phyloP scores from a whole-genome alignment of 1,140 invertebrate genomes.

The Pseudomyrmex gracilis region DNA sequence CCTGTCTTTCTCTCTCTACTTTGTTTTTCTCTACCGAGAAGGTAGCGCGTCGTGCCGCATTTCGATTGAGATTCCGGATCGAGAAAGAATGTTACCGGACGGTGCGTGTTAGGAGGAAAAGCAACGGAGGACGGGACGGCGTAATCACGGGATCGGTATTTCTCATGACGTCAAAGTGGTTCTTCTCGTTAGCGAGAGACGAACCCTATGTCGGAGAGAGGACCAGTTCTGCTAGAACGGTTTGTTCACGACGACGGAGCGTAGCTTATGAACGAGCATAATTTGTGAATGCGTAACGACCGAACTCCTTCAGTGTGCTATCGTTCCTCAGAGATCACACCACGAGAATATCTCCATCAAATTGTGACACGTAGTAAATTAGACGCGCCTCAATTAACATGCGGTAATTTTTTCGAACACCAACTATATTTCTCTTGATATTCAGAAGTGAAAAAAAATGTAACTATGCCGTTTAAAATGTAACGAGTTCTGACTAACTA shows the following conservation, averaged over 20 bases:
- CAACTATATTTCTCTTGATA: background rate
- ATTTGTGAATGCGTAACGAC: constrained; percentile 28
- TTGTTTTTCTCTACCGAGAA: constrained; percentile 43
- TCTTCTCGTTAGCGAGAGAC: constrained; percentile 50
- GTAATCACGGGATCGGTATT: constrained; percentile 67
- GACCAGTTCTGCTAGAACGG: constrained; percentile 21
- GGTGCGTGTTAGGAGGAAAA: constrained; percentile 40
- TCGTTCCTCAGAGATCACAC: constrained; percentile 11
- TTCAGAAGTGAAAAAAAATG: background rate
- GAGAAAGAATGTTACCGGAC: constrained; percentile 41
- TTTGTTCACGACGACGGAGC: constrained; percentile 25
- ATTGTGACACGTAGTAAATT: background rate
- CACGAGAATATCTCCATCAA: constrained; percentile 16
- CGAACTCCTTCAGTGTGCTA: constrained; percentile 17
- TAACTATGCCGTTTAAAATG: background rate
- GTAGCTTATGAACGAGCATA: constrained; percentile 51
- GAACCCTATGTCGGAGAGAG: constrained; percentile 24
- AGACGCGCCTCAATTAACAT: background rate
- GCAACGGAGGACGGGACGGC: constrained; percentile 28
- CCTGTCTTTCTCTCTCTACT: constrained; percentile 9
- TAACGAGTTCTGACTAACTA: background rate
- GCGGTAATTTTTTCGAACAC: background rate
- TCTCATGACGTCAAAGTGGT: constrained; percentile 41
- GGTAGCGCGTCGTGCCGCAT: constrained; percentile 41
- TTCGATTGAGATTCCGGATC: constrained; percentile 70